phyloP scores from a whole-genome alignment of 1,140 invertebrate species.

The Drosophila rufa region DNA sequence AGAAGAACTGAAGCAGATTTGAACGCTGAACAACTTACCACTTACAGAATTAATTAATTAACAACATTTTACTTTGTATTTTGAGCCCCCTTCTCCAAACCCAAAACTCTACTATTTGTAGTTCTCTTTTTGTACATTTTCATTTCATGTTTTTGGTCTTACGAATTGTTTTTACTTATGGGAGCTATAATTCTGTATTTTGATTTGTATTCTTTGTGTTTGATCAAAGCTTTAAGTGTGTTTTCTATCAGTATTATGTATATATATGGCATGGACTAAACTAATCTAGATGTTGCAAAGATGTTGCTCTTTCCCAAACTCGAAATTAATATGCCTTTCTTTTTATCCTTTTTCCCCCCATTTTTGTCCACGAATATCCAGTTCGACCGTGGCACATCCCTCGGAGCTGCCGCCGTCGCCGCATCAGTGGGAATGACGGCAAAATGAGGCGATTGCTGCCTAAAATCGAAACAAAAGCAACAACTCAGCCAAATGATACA shows the following conservation, averaged over 20 bases:
- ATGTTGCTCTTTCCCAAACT: background rate
- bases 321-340: slow-evolving; percentile 21
- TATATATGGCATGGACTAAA: slow-evolving; percentile 23
- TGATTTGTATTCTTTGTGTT: slow-evolving; percentile 28
- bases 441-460: slow-evolving; percentile 85
- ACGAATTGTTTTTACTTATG: slow-evolving; percentile 24
- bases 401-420: slow-evolving; percentile 98
- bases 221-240: slow-evolving; percentile 38
- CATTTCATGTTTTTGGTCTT: slow-evolving; percentile 45
- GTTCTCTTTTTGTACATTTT: slow-evolving; percentile 46
- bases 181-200: slow-evolving; percentile 42
- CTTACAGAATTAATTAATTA: slow-evolving; percentile 47
- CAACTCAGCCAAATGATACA: slow-evolving; percentile 45
- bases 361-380: slow-evolving; percentile 8
- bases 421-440: slow-evolving; percentile 97
- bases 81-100: slow-evolving; percentile 22
- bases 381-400: slow-evolving; percentile 98
- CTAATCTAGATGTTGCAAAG: slow-evolving; percentile 22
- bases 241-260: slow-evolving; percentile 21
- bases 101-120: slow-evolving; percentile 22
- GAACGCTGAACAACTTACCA: slow-evolving; percentile 60
- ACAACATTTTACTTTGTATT: slow-evolving; percentile 44
- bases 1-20: slow-evolving; percentile 25
- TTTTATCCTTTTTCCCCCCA: slow-evolving; percentile 4
- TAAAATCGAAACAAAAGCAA: slow-evolving; percentile 77